Conservation (phyloP, 30 jellyfish, hydroid and myxozoan species). For the Mastigias papua region DNA sequence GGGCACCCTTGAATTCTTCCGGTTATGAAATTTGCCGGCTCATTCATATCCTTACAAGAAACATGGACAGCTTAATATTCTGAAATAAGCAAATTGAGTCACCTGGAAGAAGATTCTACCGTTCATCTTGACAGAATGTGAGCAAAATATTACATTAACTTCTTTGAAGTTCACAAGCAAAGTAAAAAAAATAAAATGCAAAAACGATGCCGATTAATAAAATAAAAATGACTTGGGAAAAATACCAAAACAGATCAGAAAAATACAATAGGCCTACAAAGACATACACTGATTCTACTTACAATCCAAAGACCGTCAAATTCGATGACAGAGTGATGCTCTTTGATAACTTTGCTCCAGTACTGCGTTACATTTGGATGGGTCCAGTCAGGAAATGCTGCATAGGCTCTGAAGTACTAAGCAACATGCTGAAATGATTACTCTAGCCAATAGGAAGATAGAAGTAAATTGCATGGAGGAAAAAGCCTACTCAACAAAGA, state of each 20-base stretch:
- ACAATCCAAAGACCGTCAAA: conserved; percentile 99
- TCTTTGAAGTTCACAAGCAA: too few species aligned
- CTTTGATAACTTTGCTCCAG: conserved; percentile 82
- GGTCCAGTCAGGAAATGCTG: conserved; percentile 96
- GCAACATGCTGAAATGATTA: background rate
- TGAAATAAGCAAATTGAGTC: too few species aligned
- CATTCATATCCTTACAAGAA: conserved; percentile 92
- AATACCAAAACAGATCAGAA: background rate
- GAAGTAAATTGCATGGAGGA: too few species aligned
- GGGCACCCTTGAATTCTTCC: conserved; percentile 96
- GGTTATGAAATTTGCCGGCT: conserved; percentile 90
- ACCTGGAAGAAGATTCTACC: too few species aligned
- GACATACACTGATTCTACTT: conserved; percentile 4
- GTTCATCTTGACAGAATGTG: too few species aligned
- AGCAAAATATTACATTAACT: too few species aligned
- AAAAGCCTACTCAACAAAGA: too few species aligned
- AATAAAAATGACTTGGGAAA: too few species aligned
- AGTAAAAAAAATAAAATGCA: too few species aligned
- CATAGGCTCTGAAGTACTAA: conserved; percentile 88
- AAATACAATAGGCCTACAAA: background rate
- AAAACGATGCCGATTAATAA: too few species aligned
- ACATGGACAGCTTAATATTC: too few species aligned
- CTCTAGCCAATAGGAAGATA: too few species aligned
- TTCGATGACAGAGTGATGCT: conserved; percentile 73
- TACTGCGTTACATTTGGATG: conserved; percentile 75